phyloP scores from a whole-genome alignment of 2,113 vertebrate species.

The Rhinogobius similis region DNA sequence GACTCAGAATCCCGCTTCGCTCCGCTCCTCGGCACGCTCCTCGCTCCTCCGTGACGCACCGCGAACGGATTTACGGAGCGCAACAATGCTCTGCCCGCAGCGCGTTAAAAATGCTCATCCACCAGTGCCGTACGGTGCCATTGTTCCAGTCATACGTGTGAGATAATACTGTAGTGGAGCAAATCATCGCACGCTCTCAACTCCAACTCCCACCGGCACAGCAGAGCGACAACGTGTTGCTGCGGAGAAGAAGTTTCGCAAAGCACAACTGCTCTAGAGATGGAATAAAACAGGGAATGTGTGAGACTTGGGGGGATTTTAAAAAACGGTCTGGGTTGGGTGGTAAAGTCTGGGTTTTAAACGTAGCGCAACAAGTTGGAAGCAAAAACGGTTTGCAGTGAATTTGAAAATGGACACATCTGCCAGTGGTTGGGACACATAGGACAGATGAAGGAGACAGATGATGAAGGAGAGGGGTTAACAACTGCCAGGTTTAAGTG shows the following conservation, averaged over 20 bases:
- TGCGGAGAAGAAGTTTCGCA: slow-evolving; percentile 54
- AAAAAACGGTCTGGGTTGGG: too few relatives aligned
- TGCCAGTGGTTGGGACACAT: too few relatives aligned
- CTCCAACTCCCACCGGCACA: not conserved
- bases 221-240: slow-evolving; percentile 64
- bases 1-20: not conserved
- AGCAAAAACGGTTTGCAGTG: too few relatives aligned
- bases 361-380: too few relatives aligned
- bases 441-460: too few relatives aligned
- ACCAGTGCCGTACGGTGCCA: not conserved
- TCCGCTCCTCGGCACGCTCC: slow-evolving; percentile 9
- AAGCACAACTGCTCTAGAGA: not conserved
- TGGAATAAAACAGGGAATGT: not conserved
- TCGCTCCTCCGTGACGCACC: slow-evolving; percentile 25
- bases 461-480: too few relatives aligned
- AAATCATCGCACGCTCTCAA: not conserved
- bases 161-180: not conserved
- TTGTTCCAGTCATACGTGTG: not conserved
- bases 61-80: slow-evolving; percentile 17
- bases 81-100: not conserved
- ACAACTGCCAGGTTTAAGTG: too few relatives aligned
- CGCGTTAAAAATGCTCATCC: not conserved
- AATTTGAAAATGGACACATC: too few relatives aligned
- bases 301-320: not conserved
- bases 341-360: too few relatives aligned